Conservation (phyloP, 2,113 vertebrate genomes). For the Elephas maximus region DNA sequence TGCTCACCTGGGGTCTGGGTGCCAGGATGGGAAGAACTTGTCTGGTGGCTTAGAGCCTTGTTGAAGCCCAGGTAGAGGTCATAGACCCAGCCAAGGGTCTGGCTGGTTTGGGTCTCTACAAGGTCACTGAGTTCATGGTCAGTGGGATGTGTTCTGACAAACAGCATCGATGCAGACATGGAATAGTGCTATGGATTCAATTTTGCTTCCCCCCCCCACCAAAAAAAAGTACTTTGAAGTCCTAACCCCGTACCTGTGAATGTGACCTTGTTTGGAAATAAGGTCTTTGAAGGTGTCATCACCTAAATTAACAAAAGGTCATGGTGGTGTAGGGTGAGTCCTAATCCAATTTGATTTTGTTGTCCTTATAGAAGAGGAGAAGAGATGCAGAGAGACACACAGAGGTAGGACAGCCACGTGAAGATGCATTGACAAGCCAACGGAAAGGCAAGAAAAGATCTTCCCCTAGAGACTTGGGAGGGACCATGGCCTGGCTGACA, state of each 20-base stretch:
- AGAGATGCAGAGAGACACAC: background rate
- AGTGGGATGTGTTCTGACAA: slow-evolving; percentile 83
- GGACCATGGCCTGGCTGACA: background rate
- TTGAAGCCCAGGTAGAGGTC: background rate
- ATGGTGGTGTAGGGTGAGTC: background rate
- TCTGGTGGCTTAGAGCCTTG: background rate
- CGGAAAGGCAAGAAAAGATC: background rate
- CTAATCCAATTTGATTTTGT: background rate
- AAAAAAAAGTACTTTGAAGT: background rate
- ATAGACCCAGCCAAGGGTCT: background rate
- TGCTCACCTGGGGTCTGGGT: slow-evolving; percentile 79
- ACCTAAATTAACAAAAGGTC: background rate
- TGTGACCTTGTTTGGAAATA: background rate
- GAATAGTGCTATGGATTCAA: background rate
- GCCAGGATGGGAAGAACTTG: slow-evolving; percentile 72
- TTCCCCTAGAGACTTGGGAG: background rate
- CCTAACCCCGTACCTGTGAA: background rate
- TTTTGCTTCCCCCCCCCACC: background rate
- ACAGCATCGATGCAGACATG: slow-evolving; percentile 64
- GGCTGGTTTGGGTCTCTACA: slow-evolving; percentile 75
- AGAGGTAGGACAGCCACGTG: background rate
- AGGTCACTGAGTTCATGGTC: slow-evolving; percentile 82
- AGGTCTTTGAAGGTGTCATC: background rate
- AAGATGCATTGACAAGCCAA: background rate
- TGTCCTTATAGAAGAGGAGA: background rate